Evolutionary conservation across 2,888 invertebrate genomes (phyloP), one percentile per base, ranked within the genome.

Genomic region (Dysmachus trigonus): DNA sequence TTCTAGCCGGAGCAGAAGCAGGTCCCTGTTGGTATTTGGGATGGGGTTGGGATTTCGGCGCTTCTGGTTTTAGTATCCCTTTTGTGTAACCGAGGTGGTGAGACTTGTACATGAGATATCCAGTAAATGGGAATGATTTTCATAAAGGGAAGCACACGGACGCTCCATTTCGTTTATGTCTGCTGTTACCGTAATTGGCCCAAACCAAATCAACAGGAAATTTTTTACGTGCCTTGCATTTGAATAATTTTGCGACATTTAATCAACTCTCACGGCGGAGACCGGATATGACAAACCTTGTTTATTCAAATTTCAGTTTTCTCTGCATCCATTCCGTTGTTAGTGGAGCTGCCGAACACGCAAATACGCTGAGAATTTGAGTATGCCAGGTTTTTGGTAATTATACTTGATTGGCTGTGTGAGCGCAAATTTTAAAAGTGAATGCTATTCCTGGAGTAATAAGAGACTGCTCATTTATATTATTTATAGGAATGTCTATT

Each of bases 151-250:
- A 51, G 18, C 76, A 35, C 33, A 35, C 18, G 74, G 74, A 33
- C 76, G 35, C 38, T 79, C 47, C 47, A 79, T 79, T 79, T 38
- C 79, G 51, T 79, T 51, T 51, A 79, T 79, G 79, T 47, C 27
- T 31, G 22, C 18, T 73, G 73, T 38, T 51, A 51, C 47, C 27
- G 79, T 51, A 27, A 79, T 79, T 79, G 51, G 31, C 51, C 27
- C 51, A 15, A 79, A 38, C 13, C 30, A 79, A 22, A 47, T n/a
- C 41, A 79, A 38, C 27, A 31, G 79, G 47, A 79, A 47, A 30
- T 79, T 51, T 79, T 79, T 79, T 79, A 51, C 38, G 47, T 79
- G 79, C 22, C 41, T 51, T 15, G 79, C 18, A 79, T 79, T 79
- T 79, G n/a, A 51, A 51, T 79, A 62, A 62, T 62, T 62, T 62